Evolutionary conservation across 2,888 invertebrate species (phyloP).

Genomic region (Zhuqinia jingwanae): DNA sequence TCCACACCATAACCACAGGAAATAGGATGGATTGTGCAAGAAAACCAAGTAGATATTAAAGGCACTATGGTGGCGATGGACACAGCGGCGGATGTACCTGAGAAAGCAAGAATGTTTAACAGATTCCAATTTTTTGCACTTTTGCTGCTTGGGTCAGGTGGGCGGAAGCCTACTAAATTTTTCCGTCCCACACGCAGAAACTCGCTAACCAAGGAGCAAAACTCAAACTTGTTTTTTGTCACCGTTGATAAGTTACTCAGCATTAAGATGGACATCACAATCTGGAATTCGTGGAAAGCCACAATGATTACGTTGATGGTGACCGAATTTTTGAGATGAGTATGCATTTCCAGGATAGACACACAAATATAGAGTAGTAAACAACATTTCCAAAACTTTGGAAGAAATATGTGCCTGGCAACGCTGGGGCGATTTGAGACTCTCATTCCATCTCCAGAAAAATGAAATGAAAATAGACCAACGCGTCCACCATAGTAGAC

Average conservation of each 20-base stretch:
- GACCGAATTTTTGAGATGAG: not conserved
- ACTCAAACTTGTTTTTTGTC: not conserved
- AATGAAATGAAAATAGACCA: too few relatives aligned
- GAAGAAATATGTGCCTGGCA: too few relatives aligned
- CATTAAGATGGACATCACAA: not conserved
- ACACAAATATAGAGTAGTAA: not conserved
- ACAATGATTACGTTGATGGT: not conserved
- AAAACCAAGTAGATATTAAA: not conserved
- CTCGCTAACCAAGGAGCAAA: constrained; percentile 3
- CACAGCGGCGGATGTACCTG: not conserved
- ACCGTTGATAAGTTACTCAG: not conserved
- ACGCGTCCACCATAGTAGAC: too few relatives aligned
- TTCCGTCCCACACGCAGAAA: not conserved
- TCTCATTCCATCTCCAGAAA: too few relatives aligned
- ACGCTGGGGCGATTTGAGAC: too few relatives aligned
- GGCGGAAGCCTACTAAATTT: not conserved
- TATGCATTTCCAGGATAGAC: not conserved
- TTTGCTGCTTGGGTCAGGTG: too few relatives aligned
- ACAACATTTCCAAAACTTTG: too few relatives aligned
- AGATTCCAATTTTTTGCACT: not conserved
- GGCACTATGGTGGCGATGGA: not conserved
- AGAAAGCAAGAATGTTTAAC: not conserved
- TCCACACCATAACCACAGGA: too few relatives aligned
- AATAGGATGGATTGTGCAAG: not conserved
- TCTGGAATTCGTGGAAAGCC: not conserved